Evolutionary conservation across 1,140 invertebrate species (phyloP).

Genomic region (Hypothenemus hampei): DNA sequence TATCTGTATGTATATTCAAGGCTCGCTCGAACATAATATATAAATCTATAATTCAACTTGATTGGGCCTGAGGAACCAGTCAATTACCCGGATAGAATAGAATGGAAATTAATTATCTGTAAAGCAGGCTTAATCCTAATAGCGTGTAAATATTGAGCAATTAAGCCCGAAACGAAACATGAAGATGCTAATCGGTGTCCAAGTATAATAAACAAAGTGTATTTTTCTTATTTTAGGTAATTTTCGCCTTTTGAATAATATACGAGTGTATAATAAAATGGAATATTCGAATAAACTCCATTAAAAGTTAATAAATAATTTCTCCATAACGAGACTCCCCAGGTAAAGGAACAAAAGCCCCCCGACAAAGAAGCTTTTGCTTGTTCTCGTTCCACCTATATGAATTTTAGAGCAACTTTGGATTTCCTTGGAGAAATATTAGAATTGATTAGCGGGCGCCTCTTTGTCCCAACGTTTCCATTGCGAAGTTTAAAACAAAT

Average conservation of each 20-base stretch:
- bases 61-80: constrained; percentile 22
- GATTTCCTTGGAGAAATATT: constrained; percentile 29
- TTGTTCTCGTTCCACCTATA: constrained; percentile 22
- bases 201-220: no score
- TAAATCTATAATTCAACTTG: constrained; percentile 24
- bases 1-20: constrained; percentile 15
- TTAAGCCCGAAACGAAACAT: constrained; percentile 1
- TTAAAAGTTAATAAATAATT: constrained; percentile 29
- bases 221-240: no score
- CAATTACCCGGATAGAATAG: constrained; percentile 15
- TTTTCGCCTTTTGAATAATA: no score
- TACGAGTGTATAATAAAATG: constrained; percentile 19
- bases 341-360: constrained; percentile 24
- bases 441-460: constrained; percentile 24
- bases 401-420: constrained; percentile 31
- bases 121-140: constrained; percentile 15
- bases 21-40: constrained; percentile 14
- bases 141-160: background rate
- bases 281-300: constrained; percentile 25
- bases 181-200: no score
- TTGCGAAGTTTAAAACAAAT: constrained; percentile 13
- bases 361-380: constrained; percentile 20
- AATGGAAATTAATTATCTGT: constrained; percentile 14
- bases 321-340: constrained; percentile 18
- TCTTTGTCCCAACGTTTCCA: constrained; percentile 14